Conservation (phyloP, 2,113 vertebrate genomes). For the Ivindomyrus marchei region DNA sequence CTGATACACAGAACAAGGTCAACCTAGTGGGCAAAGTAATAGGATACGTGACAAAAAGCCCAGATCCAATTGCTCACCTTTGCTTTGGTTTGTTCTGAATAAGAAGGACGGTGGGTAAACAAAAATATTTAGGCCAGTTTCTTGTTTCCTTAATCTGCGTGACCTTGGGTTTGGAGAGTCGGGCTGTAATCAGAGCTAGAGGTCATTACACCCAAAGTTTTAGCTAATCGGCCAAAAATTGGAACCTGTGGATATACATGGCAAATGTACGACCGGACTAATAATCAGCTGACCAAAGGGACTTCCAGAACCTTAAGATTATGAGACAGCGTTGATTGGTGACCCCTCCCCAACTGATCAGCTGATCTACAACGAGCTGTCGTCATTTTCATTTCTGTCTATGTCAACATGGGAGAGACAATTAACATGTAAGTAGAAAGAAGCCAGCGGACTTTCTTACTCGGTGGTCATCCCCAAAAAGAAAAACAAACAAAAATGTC, state of each 20-base stretch:
- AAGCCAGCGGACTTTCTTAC: not conserved
- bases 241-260: not conserved
- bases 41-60: not conserved
- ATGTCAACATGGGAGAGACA: not conserved
- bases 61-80: not conserved
- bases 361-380: not conserved
- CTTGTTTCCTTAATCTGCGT: not conserved
- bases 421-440: not conserved
- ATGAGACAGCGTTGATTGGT: not conserved
- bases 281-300: not conserved
- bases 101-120: not conserved
- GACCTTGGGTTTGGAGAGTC: not conserved
- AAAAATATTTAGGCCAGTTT: not conserved
- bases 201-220: not conserved
- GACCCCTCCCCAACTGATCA: not conserved
- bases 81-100: not conserved
- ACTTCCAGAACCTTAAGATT: not conserved
- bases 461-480: not conserved
- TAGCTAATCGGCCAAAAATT: not conserved
- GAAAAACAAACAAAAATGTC: not conserved
- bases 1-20: not conserved
- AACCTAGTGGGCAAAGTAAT: slow-evolving; percentile 6
- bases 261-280: too few species aligned
- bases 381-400: not conserved
- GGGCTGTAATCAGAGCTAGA: not conserved